Evolutionary conservation across 2,797 vertebrate genomes (phyloP), one percentile per base, ranked within the genome.

Genomic region (Borostomias antarcticus): DNA sequence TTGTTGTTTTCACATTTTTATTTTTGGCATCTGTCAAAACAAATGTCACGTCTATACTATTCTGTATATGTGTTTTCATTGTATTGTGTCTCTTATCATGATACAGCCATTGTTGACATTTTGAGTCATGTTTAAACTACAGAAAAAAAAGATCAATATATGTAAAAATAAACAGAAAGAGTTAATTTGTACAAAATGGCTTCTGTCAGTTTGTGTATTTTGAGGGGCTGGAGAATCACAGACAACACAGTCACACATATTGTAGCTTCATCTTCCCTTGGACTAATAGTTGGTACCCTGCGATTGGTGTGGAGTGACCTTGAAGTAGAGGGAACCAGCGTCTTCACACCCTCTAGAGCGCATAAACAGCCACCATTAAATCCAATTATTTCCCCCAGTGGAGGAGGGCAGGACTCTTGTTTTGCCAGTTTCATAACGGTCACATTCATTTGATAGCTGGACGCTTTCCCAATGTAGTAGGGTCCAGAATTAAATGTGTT

Each of bases 121-220:
- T 86, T 45, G 60, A 82, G 28, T 84, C 61, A 78, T 72, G 83
- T 84, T 83, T 58, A 58, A 85, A 82, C 80, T 35, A 66, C n/a
- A 68, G 63, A 66, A 73, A 72, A 43, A 82, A 69, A n/a, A 13
- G 58, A 82, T 82, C 52, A 69, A 62, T 85, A 84, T 88, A 77
- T 84, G 69, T 87, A 82, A 69, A 78, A 72, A 88, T 86, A 90
- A 89, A 88, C 61, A 73, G 61, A 76, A 69, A 52, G 21, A 76
- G 63, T 45, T 69, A 32, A 81, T 92, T 91, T 93, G 63, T 89
- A 87, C 28, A 47, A 56, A 32, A 30, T 62, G 52, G 40, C 53
- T 5, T 19, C 33, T 74, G 19, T 54, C 19, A 29, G 8, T 26
- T 28, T 59, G 37, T 8, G 23, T 45, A 3, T 45, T n/a, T n/a